Evolutionary conservation across 1,140 invertebrate species (phyloP), one percentile per base, ranked within the genome.

Genomic region (Dryas iulia): DNA sequence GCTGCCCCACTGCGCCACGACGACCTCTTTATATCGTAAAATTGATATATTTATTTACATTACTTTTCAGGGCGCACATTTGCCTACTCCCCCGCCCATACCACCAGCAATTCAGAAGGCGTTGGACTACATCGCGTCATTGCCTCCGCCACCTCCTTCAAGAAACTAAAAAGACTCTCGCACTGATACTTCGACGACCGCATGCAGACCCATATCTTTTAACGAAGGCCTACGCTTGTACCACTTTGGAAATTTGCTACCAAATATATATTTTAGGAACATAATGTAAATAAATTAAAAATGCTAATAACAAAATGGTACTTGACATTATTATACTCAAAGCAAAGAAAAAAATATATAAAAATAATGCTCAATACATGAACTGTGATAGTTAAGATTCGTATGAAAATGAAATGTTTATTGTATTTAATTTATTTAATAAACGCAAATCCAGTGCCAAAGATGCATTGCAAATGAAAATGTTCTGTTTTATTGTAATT

Each of bases 51-150:
- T 56, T 56, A 5, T 24, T 25, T 54, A 1, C 12, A 26, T 26
- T 65, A 56, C 14, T 26, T 74, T 79, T 26, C 94, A 56, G 83
- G 96, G 95, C 2, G 94, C 94, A 4, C 96, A 96, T 88, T 78
- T 96, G 23, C 95, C 95, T 12, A 96, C 95, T 0, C 94, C 95
- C 0, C 95, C 95, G 1, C 95, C 95, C 31, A 96, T 97, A 67
- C 96, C 96, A 14, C 95, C 95, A 66, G 95, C 94, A 83, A 97
- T 97, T 57, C 95, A 95, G 76, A 94, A 94, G 72, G 95, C 96
- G 58, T 87, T 97, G 2, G 95, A 96, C 56, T 96, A 91, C 69
- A 80, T 94, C 33, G 90, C 92, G 5, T 92, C 91, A 23, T 76
- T 92, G 31, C 93, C 90, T 63, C 93, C 89, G 62, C 79, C 77